A percentile compares a stretch with the other conserved stretches of the same genome.
phyloP scores from a whole-genome alignment of 2,797 vertebrate species.

The Semaprochilodus insignis region DNA sequence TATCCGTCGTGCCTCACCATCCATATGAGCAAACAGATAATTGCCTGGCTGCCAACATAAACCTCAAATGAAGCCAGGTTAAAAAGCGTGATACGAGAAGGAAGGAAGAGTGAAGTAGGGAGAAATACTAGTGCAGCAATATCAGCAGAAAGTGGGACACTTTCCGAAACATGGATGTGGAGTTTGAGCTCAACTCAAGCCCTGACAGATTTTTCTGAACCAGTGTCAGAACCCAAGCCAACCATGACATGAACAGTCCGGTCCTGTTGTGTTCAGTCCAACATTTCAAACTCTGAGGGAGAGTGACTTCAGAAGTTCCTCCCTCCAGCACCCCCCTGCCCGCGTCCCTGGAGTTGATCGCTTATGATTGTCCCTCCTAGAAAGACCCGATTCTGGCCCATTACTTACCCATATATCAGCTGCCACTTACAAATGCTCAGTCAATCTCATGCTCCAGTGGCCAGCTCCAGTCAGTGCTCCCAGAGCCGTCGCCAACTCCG shows the following conservation, averaged over 20 bases:
- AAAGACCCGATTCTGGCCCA: conserved; percentile 14
- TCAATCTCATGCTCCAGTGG: conserved; percentile 54
- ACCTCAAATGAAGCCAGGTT: no score
- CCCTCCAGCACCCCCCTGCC: background rate
- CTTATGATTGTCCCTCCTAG: conserved; percentile 25
- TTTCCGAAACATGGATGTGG: no score
- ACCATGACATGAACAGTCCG: background rate
- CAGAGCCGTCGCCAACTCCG: conserved; percentile 22
- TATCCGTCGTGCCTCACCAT: no score
- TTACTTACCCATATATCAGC: conserved; percentile 39
- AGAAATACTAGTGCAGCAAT: no score
- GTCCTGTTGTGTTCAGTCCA: background rate
- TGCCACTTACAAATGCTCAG: conserved; percentile 44
- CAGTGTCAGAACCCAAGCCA: no score
- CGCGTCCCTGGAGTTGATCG: background rate
- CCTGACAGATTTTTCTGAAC: no score
- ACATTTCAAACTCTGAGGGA: background rate
- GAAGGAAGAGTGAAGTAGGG: no score
- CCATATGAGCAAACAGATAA: no score
- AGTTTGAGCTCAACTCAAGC: no score
- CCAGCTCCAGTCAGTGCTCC: conserved; percentile 27
- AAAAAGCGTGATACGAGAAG: no score
- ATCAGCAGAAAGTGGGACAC: no score
- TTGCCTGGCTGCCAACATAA: no score
- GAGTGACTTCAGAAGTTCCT: background rate